Evolutionary conservation across 2,797 vertebrate species (phyloP), one percentile per base, ranked within the genome.

Genomic region (Pseudochromis fuscus): DNA sequence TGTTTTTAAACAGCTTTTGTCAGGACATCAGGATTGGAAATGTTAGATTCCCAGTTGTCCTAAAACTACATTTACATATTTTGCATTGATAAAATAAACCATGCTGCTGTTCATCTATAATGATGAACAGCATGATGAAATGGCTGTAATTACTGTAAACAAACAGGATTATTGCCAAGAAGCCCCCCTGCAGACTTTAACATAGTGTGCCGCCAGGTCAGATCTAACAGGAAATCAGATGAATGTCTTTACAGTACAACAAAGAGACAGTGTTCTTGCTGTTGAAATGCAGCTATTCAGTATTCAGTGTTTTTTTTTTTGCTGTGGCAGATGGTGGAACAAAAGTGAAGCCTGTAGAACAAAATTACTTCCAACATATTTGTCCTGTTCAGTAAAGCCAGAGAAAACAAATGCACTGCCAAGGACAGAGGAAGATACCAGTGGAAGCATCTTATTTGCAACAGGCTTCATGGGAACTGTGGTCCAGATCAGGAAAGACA

Each of bases 281-380:
- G 71, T 72, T 56, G 50, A 75, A 58, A 63, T 51, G 27, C 60
- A 67, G 70, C 80, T 58, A 21, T 66, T 56, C 63, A 71, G 71
- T 59, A 52, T 84, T 83, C 42, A 59, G 72, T 69, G 37, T 18
- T 33, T 33, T 1, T 33, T 60, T 66, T 72, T 37, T 59, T 46
- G 19, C 52, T 4, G 37, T 38, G 57, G 65, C 86, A 89, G 86
- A 85, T 88, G 87, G 82, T 72, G 66, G 52, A 84, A 85, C 78
- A 73, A 86, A 75, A 83, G 67, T 49, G 65, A 83, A 77, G 78
- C 49, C 68, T 66, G 72, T 75, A 25, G 57, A 71, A 58, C n/a
- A 48, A 77, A 87, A 80, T 81, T 66, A 65, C 59, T 60, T 83
- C 75, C 75, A 81, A 65, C 76, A 67, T 74, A 75, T 85, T 86